Conservation (phyloP, 2,113 vertebrate genomes). For the Trochalopteron elliotii region DNA sequence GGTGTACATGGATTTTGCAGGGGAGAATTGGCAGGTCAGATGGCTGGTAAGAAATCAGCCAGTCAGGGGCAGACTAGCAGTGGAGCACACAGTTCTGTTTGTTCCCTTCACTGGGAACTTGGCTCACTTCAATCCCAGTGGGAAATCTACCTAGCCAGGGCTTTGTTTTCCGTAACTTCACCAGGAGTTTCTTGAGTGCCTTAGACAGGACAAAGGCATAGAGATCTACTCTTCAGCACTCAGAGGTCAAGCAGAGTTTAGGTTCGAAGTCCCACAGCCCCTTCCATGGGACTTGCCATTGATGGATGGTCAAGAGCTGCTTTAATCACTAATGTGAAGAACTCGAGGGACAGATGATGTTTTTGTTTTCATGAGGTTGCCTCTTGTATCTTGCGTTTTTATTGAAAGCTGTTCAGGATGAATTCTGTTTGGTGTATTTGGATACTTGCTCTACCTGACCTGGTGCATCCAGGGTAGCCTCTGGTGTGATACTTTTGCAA, state of each 20-base stretch:
- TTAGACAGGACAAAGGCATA: background rate
- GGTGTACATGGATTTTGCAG: rapidly evolving
- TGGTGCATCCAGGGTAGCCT: background rate
- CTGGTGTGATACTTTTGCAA: background rate
- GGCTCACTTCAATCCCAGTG: background rate
- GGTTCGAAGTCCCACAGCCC: background rate
- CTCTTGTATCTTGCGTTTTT: background rate
- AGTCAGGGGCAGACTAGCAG: rapidly evolving
- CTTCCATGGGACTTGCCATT: background rate
- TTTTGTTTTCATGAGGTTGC: background rate
- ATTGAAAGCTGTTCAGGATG: background rate
- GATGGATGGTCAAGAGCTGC: background rate
- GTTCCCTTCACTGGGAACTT: background rate
- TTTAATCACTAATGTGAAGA: background rate
- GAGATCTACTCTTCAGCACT: background rate
- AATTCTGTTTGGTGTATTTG: background rate
- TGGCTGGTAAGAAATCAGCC: background rate
- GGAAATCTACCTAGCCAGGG: background rate
- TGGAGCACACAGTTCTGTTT: background rate
- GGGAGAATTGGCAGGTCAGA: background rate
- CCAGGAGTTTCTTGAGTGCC: background rate
- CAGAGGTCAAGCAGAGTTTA: background rate
- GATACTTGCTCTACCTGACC: background rate
- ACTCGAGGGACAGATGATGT: background rate
- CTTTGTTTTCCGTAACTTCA: background rate